Percentiles rank a stretch among this genome's conserved stretches.
Evolutionary conservation across 2,113 vertebrate genomes (phyloP).

Genomic region (Rhabdomys dilectus): DNA sequence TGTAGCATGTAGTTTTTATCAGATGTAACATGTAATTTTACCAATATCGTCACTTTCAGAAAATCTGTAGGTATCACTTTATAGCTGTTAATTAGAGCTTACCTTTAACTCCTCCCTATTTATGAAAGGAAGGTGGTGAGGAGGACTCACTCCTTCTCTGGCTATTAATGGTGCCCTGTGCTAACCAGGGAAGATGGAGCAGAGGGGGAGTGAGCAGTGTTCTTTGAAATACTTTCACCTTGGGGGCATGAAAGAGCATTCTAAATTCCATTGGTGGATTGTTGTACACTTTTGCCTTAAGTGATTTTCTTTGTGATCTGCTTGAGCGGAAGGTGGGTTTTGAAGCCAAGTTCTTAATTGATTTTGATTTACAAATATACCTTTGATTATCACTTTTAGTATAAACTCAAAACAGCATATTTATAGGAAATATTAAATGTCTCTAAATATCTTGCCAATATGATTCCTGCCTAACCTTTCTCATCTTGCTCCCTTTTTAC

Average conservation of each 20-base stretch:
- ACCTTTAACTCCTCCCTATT: neutral
- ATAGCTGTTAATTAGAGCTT: neutral
- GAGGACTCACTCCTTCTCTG: neutral
- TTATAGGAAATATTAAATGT: conserved; percentile 71
- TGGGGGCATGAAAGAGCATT: conserved; percentile 77
- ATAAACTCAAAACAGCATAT: conserved; percentile 70
- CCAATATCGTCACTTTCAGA: neutral
- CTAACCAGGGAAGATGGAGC: neutral
- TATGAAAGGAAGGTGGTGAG: conserved; percentile 26
- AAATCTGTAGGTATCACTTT: neutral
- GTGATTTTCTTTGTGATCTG: conserved; percentile 84
- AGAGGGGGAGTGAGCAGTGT: conserved; percentile 34
- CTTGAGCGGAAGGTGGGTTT: conserved; percentile 66
- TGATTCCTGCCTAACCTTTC: neutral
- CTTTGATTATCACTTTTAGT: conserved; percentile 80
- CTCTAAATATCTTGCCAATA: conserved; percentile 75
- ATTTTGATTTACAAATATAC: conserved; percentile 83
- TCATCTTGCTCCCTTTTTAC: neutral
- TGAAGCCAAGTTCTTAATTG: conserved; percentile 79
- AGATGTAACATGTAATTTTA: neutral
- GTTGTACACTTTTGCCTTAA: conserved; percentile 76
- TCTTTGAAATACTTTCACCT: conserved; percentile 79
- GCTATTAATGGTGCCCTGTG: conserved; percentile 2
- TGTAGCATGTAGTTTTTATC: neutral
- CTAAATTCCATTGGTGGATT: conserved; percentile 74